phyloP scores from a whole-genome alignment of 2,797 vertebrate genomes.

The Enteromius mattozi region DNA sequence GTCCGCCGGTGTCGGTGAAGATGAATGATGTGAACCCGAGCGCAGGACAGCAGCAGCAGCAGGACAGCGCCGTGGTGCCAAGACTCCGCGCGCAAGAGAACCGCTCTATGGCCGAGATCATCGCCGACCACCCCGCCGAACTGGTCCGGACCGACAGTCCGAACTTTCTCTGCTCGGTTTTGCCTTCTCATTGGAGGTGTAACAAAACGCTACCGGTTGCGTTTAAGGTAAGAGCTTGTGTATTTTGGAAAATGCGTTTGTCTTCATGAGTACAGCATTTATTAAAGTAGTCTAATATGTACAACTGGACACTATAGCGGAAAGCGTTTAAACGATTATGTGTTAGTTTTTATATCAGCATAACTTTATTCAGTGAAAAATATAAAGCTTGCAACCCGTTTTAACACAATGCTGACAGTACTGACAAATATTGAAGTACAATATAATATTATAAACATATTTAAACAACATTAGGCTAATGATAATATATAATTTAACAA shows the following conservation, averaged over 20 bases:
- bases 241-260: neutral
- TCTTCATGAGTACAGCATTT: neutral
- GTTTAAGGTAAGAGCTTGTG: slow-evolving; percentile 86
- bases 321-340: neutral
- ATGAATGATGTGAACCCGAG: slow-evolving; percentile 91
- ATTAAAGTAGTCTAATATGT: neutral
- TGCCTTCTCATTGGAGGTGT: slow-evolving; percentile 94
- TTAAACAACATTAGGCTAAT: neutral
- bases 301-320: neutral
- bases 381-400: neutral
- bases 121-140: slow-evolving; percentile 96
- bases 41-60: slow-evolving; percentile 75
- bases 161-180: slow-evolving; percentile 93
- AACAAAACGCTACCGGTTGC: slow-evolving; percentile 97
- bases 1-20: slow-evolving; percentile 94
- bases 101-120: slow-evolving; percentile 97
- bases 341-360: neutral
- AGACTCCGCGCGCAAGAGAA: slow-evolving; percentile 92
- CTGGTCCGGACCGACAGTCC: slow-evolving; percentile 94
- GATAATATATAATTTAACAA: neutral
- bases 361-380: neutral
- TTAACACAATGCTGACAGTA: neutral
- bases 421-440: neutral
- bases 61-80: slow-evolving; percentile 83
- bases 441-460: neutral